Conservation (phyloP, 2,888 invertebrate species). For the Linnaemya vulpina region DNA sequence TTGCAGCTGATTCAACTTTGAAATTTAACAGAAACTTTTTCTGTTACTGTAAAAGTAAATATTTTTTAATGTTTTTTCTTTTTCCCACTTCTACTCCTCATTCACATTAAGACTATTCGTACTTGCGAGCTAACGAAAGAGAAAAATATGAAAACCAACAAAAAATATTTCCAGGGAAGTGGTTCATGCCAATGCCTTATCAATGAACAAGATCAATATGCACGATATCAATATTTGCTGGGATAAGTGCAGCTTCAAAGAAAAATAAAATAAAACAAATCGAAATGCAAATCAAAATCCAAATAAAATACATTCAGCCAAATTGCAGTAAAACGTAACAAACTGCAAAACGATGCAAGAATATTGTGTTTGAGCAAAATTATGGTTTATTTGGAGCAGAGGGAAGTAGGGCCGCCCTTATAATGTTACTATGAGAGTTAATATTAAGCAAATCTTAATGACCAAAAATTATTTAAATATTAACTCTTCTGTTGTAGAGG, state of each 20-base stretch:
- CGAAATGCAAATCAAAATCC: constrained; percentile 6
- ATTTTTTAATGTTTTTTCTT: constrained; percentile 73
- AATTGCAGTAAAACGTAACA: constrained; percentile 59
- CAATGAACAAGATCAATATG: constrained; percentile 83
- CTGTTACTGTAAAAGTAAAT: constrained; percentile 59
- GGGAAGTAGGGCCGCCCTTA: constrained; percentile 40
- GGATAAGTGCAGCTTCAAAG: constrained; percentile 69
- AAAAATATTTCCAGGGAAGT: constrained; percentile 81
- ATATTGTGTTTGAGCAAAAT: constrained; percentile 28
- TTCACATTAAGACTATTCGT: constrained; percentile 48
- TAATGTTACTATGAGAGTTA: not conserved
- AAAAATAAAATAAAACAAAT: constrained; percentile 13
- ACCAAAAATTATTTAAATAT: not conserved
- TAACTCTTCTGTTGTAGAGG: too few relatives aligned
- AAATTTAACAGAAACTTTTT: constrained; percentile 56
- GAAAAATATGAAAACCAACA: constrained; percentile 52
- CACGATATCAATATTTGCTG: constrained; percentile 82
- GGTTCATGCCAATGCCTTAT: constrained; percentile 81
- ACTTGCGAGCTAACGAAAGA: constrained; percentile 14
- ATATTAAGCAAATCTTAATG: not conserved
- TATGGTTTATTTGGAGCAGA: constrained; percentile 38
- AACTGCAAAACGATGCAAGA: not conserved
- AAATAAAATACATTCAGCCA: constrained; percentile 49
- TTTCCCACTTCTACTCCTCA: constrained; percentile 35
- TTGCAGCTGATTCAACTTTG: constrained; percentile 65